Percentiles rank a stretch among this genome's conserved stretches.
Evolutionary conservation across 2,113 vertebrate genomes (phyloP).

Genomic region (Laticauda colubrina): DNA sequence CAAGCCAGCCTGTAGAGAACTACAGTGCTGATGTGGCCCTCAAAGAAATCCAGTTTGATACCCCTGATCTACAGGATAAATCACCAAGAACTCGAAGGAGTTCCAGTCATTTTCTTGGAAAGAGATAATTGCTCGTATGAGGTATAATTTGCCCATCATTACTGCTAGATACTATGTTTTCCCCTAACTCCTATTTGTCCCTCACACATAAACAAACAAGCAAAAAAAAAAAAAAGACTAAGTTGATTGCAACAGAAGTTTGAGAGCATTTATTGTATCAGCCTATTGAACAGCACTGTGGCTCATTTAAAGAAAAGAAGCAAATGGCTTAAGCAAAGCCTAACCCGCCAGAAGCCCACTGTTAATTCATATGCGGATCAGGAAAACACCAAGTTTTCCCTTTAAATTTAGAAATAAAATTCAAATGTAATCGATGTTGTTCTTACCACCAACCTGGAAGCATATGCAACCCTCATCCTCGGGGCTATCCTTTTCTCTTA

Average conservation of each 20-base stretch:
- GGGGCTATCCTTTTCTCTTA: constrained; percentile 16
- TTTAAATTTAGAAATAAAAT: constrained; percentile 46
- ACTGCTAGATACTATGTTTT: not conserved
- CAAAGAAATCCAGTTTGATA: too few species aligned
- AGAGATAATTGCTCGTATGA: not conserved
- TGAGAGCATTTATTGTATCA: not conserved
- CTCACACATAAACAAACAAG: not conserved
- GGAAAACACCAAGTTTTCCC: constrained; percentile 3
- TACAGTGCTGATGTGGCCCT: too few species aligned
- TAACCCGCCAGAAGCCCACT: not conserved
- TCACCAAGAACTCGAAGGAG: not conserved
- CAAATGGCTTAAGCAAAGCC: not conserved
- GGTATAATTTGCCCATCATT: not conserved
- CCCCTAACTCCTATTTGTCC: not conserved
- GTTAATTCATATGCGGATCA: constrained; percentile 19
- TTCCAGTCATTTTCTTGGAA: not conserved
- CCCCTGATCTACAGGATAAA: not conserved
- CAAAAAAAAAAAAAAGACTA: not conserved
- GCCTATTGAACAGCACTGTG: not conserved
- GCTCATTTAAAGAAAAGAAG: not conserved
- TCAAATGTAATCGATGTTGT: constrained; percentile 14
- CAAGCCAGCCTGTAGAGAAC: too few species aligned
- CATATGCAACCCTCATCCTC: constrained; percentile 10
- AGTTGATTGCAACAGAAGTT: not conserved
- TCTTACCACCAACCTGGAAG: constrained; percentile 22